Evolutionary conservation across 2,113 vertebrate genomes (phyloP).

Genomic region (Hylia prasina): DNA sequence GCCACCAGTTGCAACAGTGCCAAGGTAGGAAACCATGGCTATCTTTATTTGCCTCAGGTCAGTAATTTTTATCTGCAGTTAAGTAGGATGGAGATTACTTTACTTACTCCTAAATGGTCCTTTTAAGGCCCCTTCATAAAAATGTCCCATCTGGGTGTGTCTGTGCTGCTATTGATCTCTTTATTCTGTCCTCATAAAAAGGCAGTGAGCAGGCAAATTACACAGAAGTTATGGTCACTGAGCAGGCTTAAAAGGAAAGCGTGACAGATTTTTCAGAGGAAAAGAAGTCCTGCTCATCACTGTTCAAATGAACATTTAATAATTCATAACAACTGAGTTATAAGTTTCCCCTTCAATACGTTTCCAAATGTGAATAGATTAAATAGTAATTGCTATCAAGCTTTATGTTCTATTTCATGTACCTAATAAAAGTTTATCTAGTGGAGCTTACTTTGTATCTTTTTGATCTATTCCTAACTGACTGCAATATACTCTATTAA

Average conservation of each 20-base stretch:
- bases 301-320: constrained; percentile 70
- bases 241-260: not conserved
- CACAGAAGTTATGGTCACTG: constrained; percentile 25
- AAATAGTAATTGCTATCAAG: constrained; percentile 73
- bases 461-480: constrained; percentile 68
- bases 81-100: not conserved
- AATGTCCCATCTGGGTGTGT: not conserved
- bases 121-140: constrained; percentile 20
- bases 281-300: constrained; percentile 19
- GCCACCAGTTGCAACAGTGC: not conserved
- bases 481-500: constrained; percentile 72
- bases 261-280: constrained; percentile 28
- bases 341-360: constrained; percentile 67
- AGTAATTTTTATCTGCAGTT: not conserved
- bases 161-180: not conserved
- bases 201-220: constrained; percentile 10
- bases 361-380: constrained; percentile 72
- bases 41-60: not conserved
- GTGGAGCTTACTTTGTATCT: constrained; percentile 63
- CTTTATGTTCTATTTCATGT: constrained; percentile 75
- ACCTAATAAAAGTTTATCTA: constrained; percentile 75
- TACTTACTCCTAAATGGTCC: constrained; percentile 19
- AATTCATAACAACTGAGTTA: constrained; percentile 74
- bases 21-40: not conserved
- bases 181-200: constrained; percentile 35